Percentiles rank a stretch among this genome's conserved stretches.
Evolutionary conservation across 1,140 invertebrate species (phyloP).

Genomic region (Wiebesia pumilae): DNA sequence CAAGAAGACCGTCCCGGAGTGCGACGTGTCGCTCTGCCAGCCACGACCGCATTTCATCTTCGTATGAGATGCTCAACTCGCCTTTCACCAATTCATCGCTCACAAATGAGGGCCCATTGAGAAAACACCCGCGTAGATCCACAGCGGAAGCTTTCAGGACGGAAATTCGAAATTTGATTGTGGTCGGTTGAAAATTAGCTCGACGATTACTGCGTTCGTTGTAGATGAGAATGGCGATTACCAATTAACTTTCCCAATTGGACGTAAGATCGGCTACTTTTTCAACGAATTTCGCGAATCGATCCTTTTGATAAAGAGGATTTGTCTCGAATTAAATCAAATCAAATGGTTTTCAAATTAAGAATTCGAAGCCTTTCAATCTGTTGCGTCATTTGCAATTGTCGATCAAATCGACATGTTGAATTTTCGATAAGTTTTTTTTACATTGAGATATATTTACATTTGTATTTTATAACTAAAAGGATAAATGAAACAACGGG

Average conservation of each 20-base stretch:
- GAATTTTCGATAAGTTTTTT: too few relatives aligned
- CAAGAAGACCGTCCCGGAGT: conserved; percentile 76
- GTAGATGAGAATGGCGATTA: neutral
- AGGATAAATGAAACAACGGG: too few relatives aligned
- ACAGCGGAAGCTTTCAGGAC: neutral
- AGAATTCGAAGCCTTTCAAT: too few relatives aligned
- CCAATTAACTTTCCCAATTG: neutral
- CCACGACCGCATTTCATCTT: conserved; percentile 81
- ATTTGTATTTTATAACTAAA: too few relatives aligned
- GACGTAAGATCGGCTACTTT: neutral
- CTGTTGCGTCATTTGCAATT: too few relatives aligned
- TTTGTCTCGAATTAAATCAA: too few relatives aligned
- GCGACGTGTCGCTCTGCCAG: conserved; percentile 76
- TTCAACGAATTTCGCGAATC: neutral
- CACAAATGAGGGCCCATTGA: neutral
- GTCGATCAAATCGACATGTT: too few relatives aligned
- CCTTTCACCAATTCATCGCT: neutral
- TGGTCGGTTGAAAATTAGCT: neutral
- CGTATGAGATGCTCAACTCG: conserved; percentile 71
- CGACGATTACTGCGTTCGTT: neutral
- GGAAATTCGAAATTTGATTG: neutral
- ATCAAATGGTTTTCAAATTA: too few relatives aligned
- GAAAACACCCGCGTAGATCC: neutral
- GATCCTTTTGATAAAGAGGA: too few relatives aligned
- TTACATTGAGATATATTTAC: too few relatives aligned